These are phyloP conservation scores for Hololepta plana DNA, from an alignment of 2,888 invertebrate genomes.

Conservation along the genomic window DNA sequence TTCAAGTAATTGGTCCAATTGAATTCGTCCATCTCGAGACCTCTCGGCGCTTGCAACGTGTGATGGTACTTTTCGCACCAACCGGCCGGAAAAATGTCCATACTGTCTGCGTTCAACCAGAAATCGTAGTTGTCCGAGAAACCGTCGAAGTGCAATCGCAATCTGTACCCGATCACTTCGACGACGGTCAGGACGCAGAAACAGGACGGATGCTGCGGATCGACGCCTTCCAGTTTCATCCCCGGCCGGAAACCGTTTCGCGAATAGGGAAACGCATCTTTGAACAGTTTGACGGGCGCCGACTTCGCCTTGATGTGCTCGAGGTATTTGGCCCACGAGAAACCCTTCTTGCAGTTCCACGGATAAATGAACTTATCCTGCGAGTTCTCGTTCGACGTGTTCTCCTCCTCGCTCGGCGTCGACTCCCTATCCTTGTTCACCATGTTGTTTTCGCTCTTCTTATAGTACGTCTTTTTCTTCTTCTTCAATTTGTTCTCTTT, in stretches of 20 bases:
- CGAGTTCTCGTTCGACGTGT: slow-evolving; percentile 21
- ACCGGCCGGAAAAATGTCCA: slow-evolving; percentile 81
- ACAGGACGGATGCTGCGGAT: slow-evolving; percentile 76
- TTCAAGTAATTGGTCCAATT: slow-evolving; percentile 74
- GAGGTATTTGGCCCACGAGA: slow-evolving; percentile 63
- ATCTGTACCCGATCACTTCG: slow-evolving; percentile 63
- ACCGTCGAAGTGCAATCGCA: slow-evolving; percentile 83
- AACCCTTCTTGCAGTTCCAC: slow-evolving; percentile 54
- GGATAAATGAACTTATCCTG: slow-evolving; percentile 31
- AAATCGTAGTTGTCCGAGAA: slow-evolving; percentile 79
- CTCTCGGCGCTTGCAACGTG: slow-evolving; percentile 60
- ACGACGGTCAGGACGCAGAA: slow-evolving; percentile 79
- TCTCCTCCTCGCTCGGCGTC: slow-evolving; percentile 15
- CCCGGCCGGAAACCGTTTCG: slow-evolving; percentile 66
- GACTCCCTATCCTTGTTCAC: slow-evolving; percentile 11
- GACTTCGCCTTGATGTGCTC: slow-evolving; percentile 53
- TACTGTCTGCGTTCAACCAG: slow-evolving; percentile 86
- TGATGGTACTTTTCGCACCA: slow-evolving; percentile 81
- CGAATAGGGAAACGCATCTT: slow-evolving; percentile 56
- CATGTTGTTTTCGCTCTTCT: slow-evolving; percentile 21
- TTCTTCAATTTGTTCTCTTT: slow-evolving; percentile 13
- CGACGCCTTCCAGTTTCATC: slow-evolving; percentile 86
- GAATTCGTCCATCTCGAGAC: slow-evolving; percentile 42
- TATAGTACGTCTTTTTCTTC: slow-evolving; percentile 13
- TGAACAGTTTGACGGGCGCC: slow-evolving; percentile 61